Evolutionary conservation across 1,140 invertebrate species (phyloP).

Genomic region (Cherax quadricarinatus): DNA sequence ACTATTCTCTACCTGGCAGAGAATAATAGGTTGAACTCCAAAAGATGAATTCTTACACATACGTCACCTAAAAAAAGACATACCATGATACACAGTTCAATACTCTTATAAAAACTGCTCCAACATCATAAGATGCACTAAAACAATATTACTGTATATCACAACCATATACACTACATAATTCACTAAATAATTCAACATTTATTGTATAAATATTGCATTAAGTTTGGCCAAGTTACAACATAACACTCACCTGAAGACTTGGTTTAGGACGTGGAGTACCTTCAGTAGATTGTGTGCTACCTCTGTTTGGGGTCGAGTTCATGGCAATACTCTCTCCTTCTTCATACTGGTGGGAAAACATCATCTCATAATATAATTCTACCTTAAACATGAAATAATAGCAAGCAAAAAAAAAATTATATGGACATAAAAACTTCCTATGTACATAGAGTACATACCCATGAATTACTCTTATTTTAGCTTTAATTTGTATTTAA

Average conservation of each 20-base stretch:
- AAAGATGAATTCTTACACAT: conserved; percentile 6
- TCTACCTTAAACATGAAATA: not conserved
- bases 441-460: too few relatives aligned
- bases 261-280: conserved; percentile 74
- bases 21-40: not conserved
- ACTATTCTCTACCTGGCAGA: conserved; percentile 17
- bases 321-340: conserved; percentile 56
- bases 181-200: too few relatives aligned
- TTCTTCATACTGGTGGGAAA: conserved; percentile 60
- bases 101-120: not conserved
- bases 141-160: not conserved
- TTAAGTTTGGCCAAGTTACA: too few relatives aligned
- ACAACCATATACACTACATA: not conserved
- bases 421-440: too few relatives aligned
- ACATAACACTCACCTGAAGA: conserved; percentile 76
- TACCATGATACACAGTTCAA: not conserved
- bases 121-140: not conserved
- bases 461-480: too few relatives aligned
- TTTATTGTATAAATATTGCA: too few relatives aligned
- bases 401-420: too few relatives aligned
- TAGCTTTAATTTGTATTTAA: too few relatives aligned
- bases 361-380: not conserved
- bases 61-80: conserved; percentile 5
- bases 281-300: conserved; percentile 40
- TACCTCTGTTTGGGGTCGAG: conserved; percentile 43